phyloP scores from a whole-genome alignment of 2,797 vertebrate species.

The Pseudocheirus occidentalis region DNA sequence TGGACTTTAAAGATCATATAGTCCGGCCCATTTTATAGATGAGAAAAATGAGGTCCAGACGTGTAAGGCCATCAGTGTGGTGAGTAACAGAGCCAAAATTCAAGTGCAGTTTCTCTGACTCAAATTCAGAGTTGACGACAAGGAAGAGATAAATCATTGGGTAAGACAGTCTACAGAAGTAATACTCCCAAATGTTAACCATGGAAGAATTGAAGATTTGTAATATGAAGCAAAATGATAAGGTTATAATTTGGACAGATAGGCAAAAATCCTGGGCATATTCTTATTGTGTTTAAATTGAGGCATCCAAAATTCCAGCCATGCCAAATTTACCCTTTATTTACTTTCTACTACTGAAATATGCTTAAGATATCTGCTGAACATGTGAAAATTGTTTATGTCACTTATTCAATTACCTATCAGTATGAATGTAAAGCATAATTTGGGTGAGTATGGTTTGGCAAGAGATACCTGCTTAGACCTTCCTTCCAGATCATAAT shows the following conservation, averaged over 20 bases:
- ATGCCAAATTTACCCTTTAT: not conserved
- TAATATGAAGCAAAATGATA: not conserved
- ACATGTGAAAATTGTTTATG: not conserved
- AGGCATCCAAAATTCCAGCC: not conserved
- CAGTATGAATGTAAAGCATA: conserved; percentile 1
- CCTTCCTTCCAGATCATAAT: not conserved
- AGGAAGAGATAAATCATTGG: not conserved
- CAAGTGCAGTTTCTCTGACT: not conserved
- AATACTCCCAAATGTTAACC: not conserved
- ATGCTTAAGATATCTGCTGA: not conserved
- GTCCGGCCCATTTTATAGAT: not conserved
- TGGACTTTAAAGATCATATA: not conserved
- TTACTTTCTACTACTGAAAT: not conserved
- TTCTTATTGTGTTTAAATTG: not conserved
- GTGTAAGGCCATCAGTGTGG: not conserved
- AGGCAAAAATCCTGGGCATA: not conserved
- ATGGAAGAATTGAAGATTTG: not conserved
- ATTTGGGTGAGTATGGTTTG: not conserved
- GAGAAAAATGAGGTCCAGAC: not conserved
- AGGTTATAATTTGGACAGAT: not conserved
- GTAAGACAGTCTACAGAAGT: not conserved
- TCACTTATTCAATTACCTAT: not conserved
- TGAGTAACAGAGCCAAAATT: not conserved
- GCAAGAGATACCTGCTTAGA: not conserved
- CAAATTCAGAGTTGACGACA: not conserved